Evolutionary conservation across 2,888 invertebrate genomes (phyloP), one percentile per base, ranked within the genome.

Genomic region (Nephrotoma guestfalica): DNA sequence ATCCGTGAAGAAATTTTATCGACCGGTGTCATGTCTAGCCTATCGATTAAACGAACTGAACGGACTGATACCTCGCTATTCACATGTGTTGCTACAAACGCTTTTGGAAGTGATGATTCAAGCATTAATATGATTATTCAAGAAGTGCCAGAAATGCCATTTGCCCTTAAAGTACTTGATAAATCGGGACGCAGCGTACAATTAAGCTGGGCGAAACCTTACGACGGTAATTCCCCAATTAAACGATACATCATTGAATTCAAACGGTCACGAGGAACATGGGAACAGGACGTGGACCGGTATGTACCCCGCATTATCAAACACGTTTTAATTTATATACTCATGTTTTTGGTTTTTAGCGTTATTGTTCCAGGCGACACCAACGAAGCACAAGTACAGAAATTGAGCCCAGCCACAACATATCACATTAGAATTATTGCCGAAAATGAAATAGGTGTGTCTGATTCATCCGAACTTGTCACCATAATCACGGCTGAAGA

Each of bases 401-500:
- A 96, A 90, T 93, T 98, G 7, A 94, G 96, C 89, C 98, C 98
- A 41, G 97, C 97, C 45, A 98, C 98, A 2, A 97, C 97, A 0
- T 98, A 98, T 90, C 97, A 98, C 90, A 94, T 98, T 89, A 93
- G 97, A 88, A 97, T 98, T 89, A 96, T 97, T 2, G 98, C 98
- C 87, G 97, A 98, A 92, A 98, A 98, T 90, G 97, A 97, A 91
- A 95, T 98, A 88, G 98, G 98, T 86, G 94, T 95, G n/a, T 98
- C 98, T 43, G 96, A 96, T 88, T 96, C 97, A 2, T 98, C 98
- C 0, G 97, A 98, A 90, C 96, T 96, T 1, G 97, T 98, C 2
- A 96, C 96, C 2, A 98, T 98, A 88, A 98, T 98, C 88, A 99
- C 99, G 42, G 97, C 98, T 51, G 98, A 99, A 92, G 98, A 98